These are phyloP conservation scores for Nannospalax galili DNA, from an alignment of 2,113 vertebrate species.

Conservation along the genomic window DNA sequence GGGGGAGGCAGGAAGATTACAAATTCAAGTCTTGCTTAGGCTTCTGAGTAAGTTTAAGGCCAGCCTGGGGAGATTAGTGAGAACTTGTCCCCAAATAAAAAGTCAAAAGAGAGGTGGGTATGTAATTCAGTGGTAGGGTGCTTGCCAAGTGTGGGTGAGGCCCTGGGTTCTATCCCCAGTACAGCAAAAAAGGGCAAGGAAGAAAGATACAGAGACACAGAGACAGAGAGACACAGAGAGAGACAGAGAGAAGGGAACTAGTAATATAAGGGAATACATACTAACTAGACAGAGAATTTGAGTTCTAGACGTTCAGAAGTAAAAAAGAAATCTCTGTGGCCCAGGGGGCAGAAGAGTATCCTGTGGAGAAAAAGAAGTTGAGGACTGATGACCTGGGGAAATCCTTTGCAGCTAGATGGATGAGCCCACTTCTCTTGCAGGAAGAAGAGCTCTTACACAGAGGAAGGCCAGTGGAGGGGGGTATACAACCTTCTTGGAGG, in stretches of 20 bases:
- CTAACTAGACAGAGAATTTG: not conserved
- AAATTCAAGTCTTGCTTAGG: not conserved
- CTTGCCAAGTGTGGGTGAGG: not conserved
- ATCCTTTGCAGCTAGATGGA: not conserved
- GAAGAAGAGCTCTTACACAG: not conserved
- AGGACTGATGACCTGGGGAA: not conserved
- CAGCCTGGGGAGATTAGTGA: not conserved
- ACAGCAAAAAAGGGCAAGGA: not conserved
- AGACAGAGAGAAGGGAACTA: not conserved
- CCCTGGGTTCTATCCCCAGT: too few species aligned
- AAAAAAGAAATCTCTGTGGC: not conserved
- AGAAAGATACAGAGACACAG: too few species aligned
- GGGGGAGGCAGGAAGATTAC: not conserved
- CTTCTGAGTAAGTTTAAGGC: not conserved
- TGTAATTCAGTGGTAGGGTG: not conserved
- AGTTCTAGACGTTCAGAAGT: not conserved
- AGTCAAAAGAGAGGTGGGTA: not conserved
- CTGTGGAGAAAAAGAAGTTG: not conserved
- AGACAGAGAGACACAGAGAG: not conserved
- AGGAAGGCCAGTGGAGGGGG: not conserved
- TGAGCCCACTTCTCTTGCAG: not conserved
- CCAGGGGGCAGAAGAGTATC: not conserved
- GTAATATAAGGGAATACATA: not conserved
- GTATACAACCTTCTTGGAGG: not conserved
- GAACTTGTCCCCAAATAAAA: not conserved